Conservation (phyloP, 2,113 vertebrate species). For the Chascanopsetta lugubris region DNA sequence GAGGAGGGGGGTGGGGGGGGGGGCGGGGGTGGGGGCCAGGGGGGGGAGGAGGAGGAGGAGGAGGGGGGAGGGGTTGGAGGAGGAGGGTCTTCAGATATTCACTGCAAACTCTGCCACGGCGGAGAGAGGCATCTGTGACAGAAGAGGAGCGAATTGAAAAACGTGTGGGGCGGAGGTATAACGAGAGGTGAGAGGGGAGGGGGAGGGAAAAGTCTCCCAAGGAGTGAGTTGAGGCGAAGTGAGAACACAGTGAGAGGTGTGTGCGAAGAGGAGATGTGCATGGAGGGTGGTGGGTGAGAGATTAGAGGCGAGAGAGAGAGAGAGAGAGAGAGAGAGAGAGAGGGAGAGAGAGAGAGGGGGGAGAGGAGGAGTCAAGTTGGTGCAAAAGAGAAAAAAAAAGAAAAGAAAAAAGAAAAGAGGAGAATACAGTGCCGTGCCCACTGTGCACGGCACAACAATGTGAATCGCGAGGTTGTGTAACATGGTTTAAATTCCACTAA, state of each 20-base stretch:
- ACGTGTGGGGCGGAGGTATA: conserved; percentile 40
- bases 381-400: conserved; percentile 12
- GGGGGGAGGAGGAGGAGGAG: conserved; percentile 63
- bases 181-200: conserved; percentile 38
- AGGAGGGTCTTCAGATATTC: conserved; percentile 77
- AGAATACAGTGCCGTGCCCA: conserved; percentile 42
- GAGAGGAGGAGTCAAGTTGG: conserved; percentile 61
- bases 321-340: conserved; percentile 63
- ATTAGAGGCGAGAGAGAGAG: conserved; percentile 67
- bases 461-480: conserved; percentile 59
- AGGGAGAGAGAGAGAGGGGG: conserved; percentile 60
- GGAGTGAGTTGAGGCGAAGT: conserved; percentile 55
- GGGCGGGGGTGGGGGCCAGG: too few species aligned
- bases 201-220: conserved; percentile 37
- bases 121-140: conserved; percentile 85
- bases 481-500: conserved; percentile 53
- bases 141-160: conserved; percentile 35
- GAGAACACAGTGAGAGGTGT: conserved; percentile 63
- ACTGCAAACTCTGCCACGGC: conserved; percentile 75
- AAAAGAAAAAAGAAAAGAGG: background rate
- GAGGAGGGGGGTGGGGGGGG: conserved; percentile 45
- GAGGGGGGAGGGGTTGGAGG: too few species aligned
- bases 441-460: conserved; percentile 51
- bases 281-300: conserved; percentile 61
- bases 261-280: too few species aligned